These are phyloP conservation scores for Sphaerophoria taeniata DNA, from an alignment of 2,888 invertebrate genomes.

Conservation along the genomic window DNA sequence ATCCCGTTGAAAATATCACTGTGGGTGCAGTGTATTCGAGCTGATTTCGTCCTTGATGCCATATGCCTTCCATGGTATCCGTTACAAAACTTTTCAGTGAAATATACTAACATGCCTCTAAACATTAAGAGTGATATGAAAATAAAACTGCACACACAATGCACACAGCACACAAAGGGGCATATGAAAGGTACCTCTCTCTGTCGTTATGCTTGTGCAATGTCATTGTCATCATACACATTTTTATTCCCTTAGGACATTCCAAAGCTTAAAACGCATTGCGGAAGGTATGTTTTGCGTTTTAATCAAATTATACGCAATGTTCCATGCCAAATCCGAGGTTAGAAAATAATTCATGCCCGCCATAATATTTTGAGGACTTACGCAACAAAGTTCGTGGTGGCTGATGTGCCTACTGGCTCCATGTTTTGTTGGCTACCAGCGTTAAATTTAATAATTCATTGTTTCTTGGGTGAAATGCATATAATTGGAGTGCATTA, in stretches of 20 bases:
- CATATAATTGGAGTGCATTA: too few species aligned
- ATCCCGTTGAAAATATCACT: slow-evolving; percentile 53
- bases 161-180: too few species aligned
- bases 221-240: not conserved
- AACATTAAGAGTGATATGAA: too few species aligned
- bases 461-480: too few species aligned
- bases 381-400: slow-evolving; percentile 12
- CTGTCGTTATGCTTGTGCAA: not conserved
- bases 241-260: not conserved
- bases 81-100: slow-evolving; percentile 1
- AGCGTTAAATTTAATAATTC: too few species aligned
- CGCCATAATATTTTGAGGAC: slow-evolving; percentile 37
- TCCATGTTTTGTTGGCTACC: too few species aligned
- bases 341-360: slow-evolving; percentile 54
- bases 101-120: too few species aligned
- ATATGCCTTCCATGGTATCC: slow-evolving; percentile 34
- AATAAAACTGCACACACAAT: too few species aligned
- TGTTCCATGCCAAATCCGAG: slow-evolving; percentile 32
- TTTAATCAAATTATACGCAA: slow-evolving; percentile 58
- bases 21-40: slow-evolving; percentile 26
- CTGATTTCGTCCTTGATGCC: too few species aligned
- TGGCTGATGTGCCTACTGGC: not conserved
- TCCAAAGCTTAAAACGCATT: too few species aligned
- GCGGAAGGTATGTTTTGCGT: too few species aligned
- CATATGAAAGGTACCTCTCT: not conserved